Evolutionary conservation across 2,797 vertebrate species (phyloP).

Genomic region (Gymnothorax reevesii): DNA sequence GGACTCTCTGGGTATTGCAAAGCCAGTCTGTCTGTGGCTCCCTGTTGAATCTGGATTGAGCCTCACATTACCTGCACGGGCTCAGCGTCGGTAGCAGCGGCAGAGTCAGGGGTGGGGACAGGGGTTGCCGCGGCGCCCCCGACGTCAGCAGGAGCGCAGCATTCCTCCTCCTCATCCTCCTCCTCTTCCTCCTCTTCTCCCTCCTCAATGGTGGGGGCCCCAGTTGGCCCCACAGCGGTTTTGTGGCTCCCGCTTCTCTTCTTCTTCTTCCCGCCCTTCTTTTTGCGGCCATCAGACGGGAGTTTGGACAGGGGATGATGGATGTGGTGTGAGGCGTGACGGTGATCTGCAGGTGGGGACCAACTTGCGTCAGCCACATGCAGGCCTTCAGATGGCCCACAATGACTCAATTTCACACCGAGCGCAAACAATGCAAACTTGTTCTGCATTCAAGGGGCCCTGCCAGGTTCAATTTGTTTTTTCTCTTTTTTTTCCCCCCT

Average conservation of each 20-base stretch:
- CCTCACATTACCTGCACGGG: slow-evolving; percentile 64
- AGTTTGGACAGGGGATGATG: slow-evolving; percentile 90
- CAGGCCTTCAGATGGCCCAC: neutral
- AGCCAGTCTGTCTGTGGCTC: neutral
- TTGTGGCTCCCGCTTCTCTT: slow-evolving; percentile 75
- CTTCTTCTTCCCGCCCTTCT: slow-evolving; percentile 71
- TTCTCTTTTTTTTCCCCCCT: too few species aligned
- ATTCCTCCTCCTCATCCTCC: slow-evolving; percentile 64
- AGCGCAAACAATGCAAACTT: too few species aligned
- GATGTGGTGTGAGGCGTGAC: slow-evolving; percentile 92
- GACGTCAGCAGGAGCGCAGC: slow-evolving; percentile 19
- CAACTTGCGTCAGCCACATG: neutral
- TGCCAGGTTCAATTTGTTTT: too few species aligned
- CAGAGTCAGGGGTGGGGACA: slow-evolving; percentile 43
- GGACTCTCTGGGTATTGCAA: neutral
- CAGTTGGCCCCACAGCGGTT: slow-evolving; percentile 62
- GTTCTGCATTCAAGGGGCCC: too few species aligned
- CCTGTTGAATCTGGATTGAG: neutral
- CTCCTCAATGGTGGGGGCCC: slow-evolving; percentile 78
- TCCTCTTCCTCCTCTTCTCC: slow-evolving; percentile 85
- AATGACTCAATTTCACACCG: too few species aligned
- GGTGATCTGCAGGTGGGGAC: slow-evolving; percentile 76
- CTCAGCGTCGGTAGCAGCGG: slow-evolving; percentile 39
- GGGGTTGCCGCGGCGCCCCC: slow-evolving; percentile 38
- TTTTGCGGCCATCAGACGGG: slow-evolving; percentile 74